These are phyloP conservation scores for Trissonchulus sp. DNA, from an alignment of 2,888 invertebrate species.

Conservation along the genomic window DNA sequence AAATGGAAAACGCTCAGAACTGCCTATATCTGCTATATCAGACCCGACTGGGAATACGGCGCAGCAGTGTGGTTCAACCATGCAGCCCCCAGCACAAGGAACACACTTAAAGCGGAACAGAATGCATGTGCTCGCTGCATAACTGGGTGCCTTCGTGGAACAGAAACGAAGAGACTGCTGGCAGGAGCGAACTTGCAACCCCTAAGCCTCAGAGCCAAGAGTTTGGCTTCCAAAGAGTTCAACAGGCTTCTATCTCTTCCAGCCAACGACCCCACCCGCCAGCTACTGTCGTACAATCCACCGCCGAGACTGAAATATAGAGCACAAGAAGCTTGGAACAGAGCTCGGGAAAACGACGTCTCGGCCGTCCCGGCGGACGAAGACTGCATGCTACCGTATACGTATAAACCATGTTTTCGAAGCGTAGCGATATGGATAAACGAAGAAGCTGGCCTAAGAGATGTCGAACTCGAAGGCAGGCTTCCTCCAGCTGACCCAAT, in stretches of 20 bases:
- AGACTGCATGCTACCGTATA: too few species aligned
- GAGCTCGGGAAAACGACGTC: background rate
- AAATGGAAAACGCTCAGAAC: background rate
- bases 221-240: background rate
- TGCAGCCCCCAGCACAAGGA: background rate
- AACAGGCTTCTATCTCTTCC: background rate
- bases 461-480: too few species aligned
- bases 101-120: background rate
- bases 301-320: background rate
- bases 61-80: background rate
- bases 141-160: background rate
- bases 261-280: background rate
- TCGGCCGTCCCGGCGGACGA: background rate
- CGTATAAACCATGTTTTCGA: too few species aligned
- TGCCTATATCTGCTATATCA: background rate
- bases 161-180: background rate
- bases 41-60: background rate
- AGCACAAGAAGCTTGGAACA: background rate
- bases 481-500: too few species aligned
- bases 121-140: slow-evolving; percentile 6
- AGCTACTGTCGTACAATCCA: background rate
- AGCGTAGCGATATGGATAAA: too few species aligned
- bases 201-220: background rate
- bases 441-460: too few species aligned
- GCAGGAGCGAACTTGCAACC: background rate